Percentiles rank a stretch among this genome's conserved stretches.
phyloP scores from a whole-genome alignment of 2,113 vertebrate species.

The Seriola aureovittata region DNA sequence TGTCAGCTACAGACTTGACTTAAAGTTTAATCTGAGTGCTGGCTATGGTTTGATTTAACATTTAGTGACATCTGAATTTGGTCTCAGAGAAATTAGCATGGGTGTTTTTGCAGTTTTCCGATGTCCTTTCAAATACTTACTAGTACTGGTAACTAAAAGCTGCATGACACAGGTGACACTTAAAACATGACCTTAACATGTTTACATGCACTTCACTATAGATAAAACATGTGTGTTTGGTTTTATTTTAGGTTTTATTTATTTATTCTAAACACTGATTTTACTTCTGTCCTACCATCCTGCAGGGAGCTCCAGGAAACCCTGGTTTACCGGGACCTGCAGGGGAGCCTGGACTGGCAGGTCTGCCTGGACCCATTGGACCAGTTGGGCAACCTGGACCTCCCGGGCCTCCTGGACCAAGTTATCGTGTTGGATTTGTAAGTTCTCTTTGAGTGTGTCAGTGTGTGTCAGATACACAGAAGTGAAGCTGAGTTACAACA shows the following conservation, averaged over 20 bases:
- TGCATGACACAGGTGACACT: not conserved
- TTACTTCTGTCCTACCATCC: not conserved
- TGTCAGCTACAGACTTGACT: slow-evolving; percentile 21
- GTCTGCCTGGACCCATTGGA: slow-evolving; percentile 91
- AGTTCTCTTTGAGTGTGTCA: slow-evolving; percentile 74
- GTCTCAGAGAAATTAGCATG: slow-evolving; percentile 11
- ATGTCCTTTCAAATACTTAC: not conserved
- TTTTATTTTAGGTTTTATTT: not conserved
- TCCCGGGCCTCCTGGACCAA: slow-evolving; percentile 87
- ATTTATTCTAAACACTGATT: not conserved
- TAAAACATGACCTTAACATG: not conserved
- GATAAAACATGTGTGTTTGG: not conserved
- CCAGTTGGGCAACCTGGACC: slow-evolving; percentile 89
- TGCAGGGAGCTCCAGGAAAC: slow-evolving; percentile 88
- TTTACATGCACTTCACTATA: not conserved
- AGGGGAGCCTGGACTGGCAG: slow-evolving; percentile 88
- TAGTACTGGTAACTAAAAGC: not conserved
- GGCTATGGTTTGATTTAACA: slow-evolving; percentile 46
- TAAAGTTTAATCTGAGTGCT: slow-evolving; percentile 45
- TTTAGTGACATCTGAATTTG: slow-evolving; percentile 17
- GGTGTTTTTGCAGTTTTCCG: not conserved
- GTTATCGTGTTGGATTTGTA: slow-evolving; percentile 90
- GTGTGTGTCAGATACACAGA: no score
- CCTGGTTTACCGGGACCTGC: slow-evolving; percentile 81
- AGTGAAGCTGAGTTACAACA: not conserved